Conservation (phyloP, 1,140 invertebrate genomes). For the Cylas formicarius region DNA sequence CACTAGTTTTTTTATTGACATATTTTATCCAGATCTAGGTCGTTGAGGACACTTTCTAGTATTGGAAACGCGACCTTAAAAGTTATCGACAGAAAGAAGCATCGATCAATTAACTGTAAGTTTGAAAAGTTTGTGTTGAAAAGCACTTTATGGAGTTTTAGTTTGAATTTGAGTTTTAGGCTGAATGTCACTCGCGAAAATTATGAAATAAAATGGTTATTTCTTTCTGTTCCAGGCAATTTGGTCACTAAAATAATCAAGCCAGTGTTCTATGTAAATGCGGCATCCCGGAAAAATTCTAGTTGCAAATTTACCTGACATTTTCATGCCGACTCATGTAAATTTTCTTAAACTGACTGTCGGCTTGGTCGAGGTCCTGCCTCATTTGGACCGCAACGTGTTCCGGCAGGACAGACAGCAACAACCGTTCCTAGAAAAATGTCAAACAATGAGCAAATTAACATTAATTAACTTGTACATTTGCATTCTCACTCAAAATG, state of each 20-base stretch:
- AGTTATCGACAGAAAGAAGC: too few species aligned
- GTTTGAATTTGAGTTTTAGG: too few species aligned
- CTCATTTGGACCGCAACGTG: conserved; percentile 93
- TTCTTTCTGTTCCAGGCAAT: too few species aligned
- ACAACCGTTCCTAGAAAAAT: conserved; percentile 68
- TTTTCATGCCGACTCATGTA: conserved; percentile 96
- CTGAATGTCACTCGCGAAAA: too few species aligned
- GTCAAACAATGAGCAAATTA: conserved; percentile 4
- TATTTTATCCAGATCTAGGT: too few species aligned
- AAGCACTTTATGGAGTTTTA: too few species aligned
- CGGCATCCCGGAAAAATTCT: background rate
- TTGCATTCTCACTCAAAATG: background rate
- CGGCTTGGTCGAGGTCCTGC: conserved; percentile 78
- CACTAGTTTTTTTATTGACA: too few species aligned
- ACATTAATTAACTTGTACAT: background rate
- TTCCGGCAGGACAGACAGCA: conserved; percentile 87
- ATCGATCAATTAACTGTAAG: too few species aligned
- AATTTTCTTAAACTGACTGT: conserved; percentile 94
- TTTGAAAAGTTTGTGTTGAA: too few species aligned
- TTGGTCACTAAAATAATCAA: background rate
- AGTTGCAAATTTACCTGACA: conserved; percentile 62
- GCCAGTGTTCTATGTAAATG: background rate
- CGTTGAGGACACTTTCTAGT: too few species aligned
- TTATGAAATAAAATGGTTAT: too few species aligned
- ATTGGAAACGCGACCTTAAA: too few species aligned